Percentiles rank a stretch among this genome's conserved stretches.
Evolutionary conservation across 2,113 vertebrate species (phyloP).

Genomic region (Harpagus bidentatus): DNA sequence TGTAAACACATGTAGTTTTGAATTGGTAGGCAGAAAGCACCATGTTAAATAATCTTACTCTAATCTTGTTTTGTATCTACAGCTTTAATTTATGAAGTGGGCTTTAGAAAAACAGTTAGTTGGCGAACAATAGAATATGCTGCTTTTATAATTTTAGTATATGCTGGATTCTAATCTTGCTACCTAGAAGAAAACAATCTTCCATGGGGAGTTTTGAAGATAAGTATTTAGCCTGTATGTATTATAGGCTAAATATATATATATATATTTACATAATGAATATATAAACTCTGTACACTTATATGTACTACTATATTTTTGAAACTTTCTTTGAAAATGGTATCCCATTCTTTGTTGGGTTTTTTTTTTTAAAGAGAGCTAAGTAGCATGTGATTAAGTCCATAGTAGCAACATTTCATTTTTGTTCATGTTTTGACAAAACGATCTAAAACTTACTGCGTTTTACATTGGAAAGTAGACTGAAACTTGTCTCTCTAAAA

Average conservation of each 20-base stretch:
- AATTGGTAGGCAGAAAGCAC: background rate
- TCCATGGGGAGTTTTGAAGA: background rate
- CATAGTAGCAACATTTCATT: background rate
- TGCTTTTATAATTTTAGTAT: background rate
- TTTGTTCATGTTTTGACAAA: background rate
- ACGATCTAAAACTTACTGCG: background rate
- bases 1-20: background rate
- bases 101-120: background rate
- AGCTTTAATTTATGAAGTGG: background rate
- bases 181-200: background rate
- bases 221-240: background rate
- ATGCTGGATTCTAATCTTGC: background rate
- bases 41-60: background rate
- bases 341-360: background rate
- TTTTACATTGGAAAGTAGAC: background rate
- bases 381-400: background rate
- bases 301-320: background rate
- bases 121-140: background rate
- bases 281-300: background rate
- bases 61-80: background rate
- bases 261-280: background rate
- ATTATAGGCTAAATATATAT: background rate
- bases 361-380: background rate
- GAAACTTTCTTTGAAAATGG: background rate
- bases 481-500: background rate